These are phyloP conservation scores for Ceuthmochares aereus DNA, from an alignment of 2,113 vertebrate species.

Conservation along the genomic window DNA sequence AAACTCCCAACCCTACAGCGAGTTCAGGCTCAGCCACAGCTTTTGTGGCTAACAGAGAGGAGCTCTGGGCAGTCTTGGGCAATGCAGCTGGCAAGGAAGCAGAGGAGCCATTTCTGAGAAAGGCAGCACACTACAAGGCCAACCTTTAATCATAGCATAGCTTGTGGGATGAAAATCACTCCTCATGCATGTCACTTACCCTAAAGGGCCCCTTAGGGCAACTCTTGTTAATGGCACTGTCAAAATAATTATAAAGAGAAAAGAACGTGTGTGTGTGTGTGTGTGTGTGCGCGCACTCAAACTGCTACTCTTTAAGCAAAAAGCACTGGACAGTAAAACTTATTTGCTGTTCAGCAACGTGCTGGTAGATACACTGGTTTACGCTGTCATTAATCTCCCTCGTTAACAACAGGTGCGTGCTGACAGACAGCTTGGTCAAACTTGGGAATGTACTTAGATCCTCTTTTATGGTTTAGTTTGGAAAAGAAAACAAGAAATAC, in stretches of 20 bases:
- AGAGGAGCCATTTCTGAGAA: neutral
- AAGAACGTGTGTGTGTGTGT: neutral
- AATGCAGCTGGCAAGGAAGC: neutral
- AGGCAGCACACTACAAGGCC: slow-evolving; percentile 31
- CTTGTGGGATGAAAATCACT: slow-evolving; percentile 59
- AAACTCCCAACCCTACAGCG: neutral
- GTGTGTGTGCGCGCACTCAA: neutral
- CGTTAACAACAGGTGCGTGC: slow-evolving; percentile 39
- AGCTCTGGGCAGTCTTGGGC: neutral
- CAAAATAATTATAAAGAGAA: slow-evolving; percentile 67
- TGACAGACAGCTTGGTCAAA: slow-evolving; percentile 31
- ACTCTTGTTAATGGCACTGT: slow-evolving; percentile 64
- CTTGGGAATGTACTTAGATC: neutral
- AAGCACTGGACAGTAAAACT: neutral
- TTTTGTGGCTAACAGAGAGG: neutral
- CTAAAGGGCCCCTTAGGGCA: slow-evolving; percentile 68
- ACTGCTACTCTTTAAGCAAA: neutral
- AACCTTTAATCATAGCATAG: slow-evolving; percentile 67
- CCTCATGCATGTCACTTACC: slow-evolving; percentile 74
- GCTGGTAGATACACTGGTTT: neutral
- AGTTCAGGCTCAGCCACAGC: neutral
- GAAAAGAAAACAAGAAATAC: slow-evolving; percentile 7
- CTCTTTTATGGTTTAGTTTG: neutral
- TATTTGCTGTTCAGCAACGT: neutral
- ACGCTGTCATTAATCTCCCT: slow-evolving; percentile 16